phyloP scores from a whole-genome alignment of 2,888 invertebrate genomes.

The Oeneis ivallda region DNA sequence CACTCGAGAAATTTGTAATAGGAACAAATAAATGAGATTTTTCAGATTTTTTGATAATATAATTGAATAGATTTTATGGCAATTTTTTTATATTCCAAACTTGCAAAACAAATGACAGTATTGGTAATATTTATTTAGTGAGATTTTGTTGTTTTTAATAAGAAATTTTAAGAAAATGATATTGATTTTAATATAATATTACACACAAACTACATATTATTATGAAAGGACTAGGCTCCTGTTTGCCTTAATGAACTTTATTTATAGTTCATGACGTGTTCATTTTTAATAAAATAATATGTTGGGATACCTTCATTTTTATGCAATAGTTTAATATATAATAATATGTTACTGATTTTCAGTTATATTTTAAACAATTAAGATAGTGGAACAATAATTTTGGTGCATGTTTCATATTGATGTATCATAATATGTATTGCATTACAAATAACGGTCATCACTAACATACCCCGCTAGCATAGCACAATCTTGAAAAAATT shows the following conservation, averaged over 20 bases:
- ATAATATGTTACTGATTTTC: neutral
- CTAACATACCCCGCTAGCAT: neutral
- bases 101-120: slow-evolving; percentile 17
- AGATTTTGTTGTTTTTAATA: slow-evolving; percentile 13
- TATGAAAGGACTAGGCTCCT: neutral
- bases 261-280: slow-evolving; percentile 3
- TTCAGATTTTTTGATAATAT: neutral
- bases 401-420: slow-evolving; percentile 10
- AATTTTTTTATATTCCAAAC: slow-evolving; percentile 9
- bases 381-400: slow-evolving; percentile 6
- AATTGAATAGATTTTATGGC: slow-evolving; percentile 2
- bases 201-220: neutral
- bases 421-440: too few relatives aligned
- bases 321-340: neutral
- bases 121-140: slow-evolving; percentile 18
- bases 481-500: neutral
- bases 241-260: slow-evolving; percentile 2
- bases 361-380: neutral
- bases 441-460: neutral
- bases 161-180: slow-evolving; percentile 13
- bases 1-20: neutral
- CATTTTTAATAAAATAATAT: slow-evolving; percentile 8
- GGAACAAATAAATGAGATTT: neutral
- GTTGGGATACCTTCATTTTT: neutral
- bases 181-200: slow-evolving; percentile 2